Evolutionary conservation across 2,888 invertebrate genomes (phyloP).

Genomic region (Hesperia comma): DNA sequence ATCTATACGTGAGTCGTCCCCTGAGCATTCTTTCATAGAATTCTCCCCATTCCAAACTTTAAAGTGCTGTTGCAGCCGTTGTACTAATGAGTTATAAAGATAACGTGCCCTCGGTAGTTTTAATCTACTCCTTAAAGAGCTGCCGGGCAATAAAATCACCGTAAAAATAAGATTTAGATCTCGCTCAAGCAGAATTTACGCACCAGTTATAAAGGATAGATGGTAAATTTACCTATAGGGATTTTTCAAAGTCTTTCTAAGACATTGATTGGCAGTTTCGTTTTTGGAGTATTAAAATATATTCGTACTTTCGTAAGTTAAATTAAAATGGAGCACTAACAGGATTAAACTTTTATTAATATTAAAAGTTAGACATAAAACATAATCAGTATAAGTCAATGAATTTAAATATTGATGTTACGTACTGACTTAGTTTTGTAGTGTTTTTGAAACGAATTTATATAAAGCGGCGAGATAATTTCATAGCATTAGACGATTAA

Average conservation of each 20-base stretch:
- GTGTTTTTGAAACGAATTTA: constrained; percentile 27
- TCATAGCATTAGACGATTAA: constrained; percentile 63
- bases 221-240: constrained; percentile 19
- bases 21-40: constrained; percentile 53
- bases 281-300: constrained; percentile 3
- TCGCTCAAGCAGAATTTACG: constrained; percentile 17
- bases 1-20: constrained; percentile 54
- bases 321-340: constrained; percentile 6
- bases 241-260: constrained; percentile 32
- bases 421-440: background rate
- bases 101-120: constrained; percentile 59
- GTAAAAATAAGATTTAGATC: constrained; percentile 31
- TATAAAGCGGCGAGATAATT: constrained; percentile 57
- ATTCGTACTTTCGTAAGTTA: background rate
- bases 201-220: constrained; percentile 21
- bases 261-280: constrained; percentile 34
- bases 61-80: constrained; percentile 39
- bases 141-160: constrained; percentile 31
- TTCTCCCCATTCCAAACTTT: constrained; percentile 45
- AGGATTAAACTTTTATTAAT: background rate
- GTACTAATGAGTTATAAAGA: constrained; percentile 62
- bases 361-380: background rate
- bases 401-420: background rate
- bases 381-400: background rate
- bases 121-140: constrained; percentile 54